phyloP scores from a whole-genome alignment of 2,888 invertebrate species.

The Mythimna impura region DNA sequence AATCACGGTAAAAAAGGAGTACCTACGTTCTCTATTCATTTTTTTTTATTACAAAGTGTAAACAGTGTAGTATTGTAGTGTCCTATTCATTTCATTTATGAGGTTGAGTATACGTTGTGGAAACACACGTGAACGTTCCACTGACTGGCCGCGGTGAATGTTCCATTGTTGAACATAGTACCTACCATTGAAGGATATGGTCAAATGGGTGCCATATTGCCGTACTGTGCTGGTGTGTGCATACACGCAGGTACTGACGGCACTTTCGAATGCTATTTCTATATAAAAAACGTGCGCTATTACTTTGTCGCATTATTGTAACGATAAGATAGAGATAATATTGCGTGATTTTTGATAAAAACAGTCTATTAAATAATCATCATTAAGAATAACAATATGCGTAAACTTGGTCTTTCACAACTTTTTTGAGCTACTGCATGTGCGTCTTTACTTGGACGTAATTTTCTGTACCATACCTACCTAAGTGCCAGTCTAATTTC shows the following conservation, averaged over 20 bases:
- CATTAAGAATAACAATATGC: background rate
- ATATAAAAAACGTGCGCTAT: slow-evolving; percentile 10
- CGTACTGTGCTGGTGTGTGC: slow-evolving; percentile 49
- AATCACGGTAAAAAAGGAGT: background rate
- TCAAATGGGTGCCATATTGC: slow-evolving; percentile 64
- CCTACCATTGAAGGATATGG: slow-evolving; percentile 63
- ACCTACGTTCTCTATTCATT: background rate
- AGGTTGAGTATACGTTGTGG: slow-evolving; percentile 36
- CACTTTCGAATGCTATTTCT: slow-evolving; percentile 49
- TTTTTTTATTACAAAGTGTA: slow-evolving; percentile 13
- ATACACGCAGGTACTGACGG: slow-evolving; percentile 24
- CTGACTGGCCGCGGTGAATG: slow-evolving; percentile 66
- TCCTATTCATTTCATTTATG: slow-evolving; percentile 18
- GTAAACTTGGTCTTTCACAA: background rate
- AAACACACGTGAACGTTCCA: slow-evolving; percentile 64
- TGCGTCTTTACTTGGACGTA: background rate
- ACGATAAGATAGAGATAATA: slow-evolving; percentile 13
- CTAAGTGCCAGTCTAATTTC: background rate
- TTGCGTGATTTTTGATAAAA: slow-evolving; percentile 7
- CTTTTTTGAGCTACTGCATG: background rate
- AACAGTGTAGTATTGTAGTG: slow-evolving; percentile 12
- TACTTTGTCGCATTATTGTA: slow-evolving; percentile 11
- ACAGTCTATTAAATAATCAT: background rate
- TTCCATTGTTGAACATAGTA: slow-evolving; percentile 67
- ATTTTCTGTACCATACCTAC: background rate